These are phyloP conservation scores for Centropus bengalensis DNA, from an alignment of 2,113 vertebrate species.

Conservation along the genomic window DNA sequence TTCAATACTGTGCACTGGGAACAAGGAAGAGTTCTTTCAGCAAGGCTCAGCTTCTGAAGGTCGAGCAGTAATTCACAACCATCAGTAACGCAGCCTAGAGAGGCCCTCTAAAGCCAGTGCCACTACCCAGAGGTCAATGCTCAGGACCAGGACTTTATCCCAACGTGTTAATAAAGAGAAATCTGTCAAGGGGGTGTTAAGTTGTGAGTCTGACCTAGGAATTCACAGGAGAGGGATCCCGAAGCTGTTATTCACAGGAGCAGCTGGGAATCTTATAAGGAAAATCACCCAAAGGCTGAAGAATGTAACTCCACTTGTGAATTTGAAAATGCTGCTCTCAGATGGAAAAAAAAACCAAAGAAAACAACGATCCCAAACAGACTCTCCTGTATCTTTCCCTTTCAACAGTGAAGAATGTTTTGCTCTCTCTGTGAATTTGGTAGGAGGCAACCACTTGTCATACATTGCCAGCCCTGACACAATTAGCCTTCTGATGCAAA, in stretches of 20 bases:
- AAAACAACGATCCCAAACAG: background rate
- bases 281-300: background rate
- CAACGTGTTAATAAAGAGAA: background rate
- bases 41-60: background rate
- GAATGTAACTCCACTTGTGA: background rate
- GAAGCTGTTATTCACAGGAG: background rate
- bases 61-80: background rate
- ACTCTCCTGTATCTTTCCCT: background rate
- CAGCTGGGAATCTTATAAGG: background rate
- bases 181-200: background rate
- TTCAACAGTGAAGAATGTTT: background rate
- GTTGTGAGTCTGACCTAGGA: background rate
- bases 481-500: slow-evolving; percentile 39
- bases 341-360: background rate
- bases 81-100: background rate
- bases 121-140: background rate
- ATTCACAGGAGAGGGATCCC: background rate
- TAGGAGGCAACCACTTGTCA: background rate
- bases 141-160: background rate
- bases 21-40: background rate
- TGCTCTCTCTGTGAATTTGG: background rate
- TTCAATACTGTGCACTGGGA: background rate
- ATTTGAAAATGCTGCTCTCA: background rate
- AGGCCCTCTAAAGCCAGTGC: background rate
- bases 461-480: background rate